Evolutionary conservation across 1,140 invertebrate species (phyloP), one percentile per base, ranked within the genome.

Genomic region (Zaprionus taronus): DNA sequence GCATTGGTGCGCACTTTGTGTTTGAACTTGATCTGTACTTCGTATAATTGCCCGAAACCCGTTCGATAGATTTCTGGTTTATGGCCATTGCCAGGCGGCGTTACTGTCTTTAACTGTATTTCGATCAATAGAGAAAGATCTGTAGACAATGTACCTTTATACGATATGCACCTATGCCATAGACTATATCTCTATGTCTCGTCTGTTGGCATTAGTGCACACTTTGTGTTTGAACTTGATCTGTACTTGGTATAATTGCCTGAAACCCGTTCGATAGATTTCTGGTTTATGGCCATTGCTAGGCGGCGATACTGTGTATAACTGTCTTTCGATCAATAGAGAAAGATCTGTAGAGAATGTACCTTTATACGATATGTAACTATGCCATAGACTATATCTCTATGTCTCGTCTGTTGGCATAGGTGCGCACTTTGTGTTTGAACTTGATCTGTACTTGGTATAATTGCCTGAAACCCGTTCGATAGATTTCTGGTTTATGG

Each of bases 141-240:
- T 47, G n/a, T n/a, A 85, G 85, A 78, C 67, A 75, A 22, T 69
- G 53, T 26, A 41, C n/a, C 56, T 44, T 22, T 12, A 26, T 62
- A 56, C 60, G 44, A 65, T 36, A 64, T 34, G 9, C 24, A 51
- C 31, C 31, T 64, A 12, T 41, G 17, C 36, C 55, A 38, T 44
- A 38, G 41, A 47, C 41, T 47, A 17, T 17, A 20, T 47, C 41
- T 47, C n/a, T 17, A 6, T 51, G 63, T 66, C 41, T 34, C 20
- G 26, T 15, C 53, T 1, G 47, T 49, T 90, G 84, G 72, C 84
- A 89, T 89, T 89, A 85, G 63, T 57, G 22, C 53, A 58, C 85
- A 87, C 84, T 87, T 81, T 81, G 71, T 71, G 17, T 79, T 89
- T 80, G 84, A 78, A 79, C 72, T 80, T 71, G 70, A 64, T 82